These are phyloP conservation scores for Ferrisia virgata DNA, from an alignment of 2,888 invertebrate species.

Conservation along the genomic window DNA sequence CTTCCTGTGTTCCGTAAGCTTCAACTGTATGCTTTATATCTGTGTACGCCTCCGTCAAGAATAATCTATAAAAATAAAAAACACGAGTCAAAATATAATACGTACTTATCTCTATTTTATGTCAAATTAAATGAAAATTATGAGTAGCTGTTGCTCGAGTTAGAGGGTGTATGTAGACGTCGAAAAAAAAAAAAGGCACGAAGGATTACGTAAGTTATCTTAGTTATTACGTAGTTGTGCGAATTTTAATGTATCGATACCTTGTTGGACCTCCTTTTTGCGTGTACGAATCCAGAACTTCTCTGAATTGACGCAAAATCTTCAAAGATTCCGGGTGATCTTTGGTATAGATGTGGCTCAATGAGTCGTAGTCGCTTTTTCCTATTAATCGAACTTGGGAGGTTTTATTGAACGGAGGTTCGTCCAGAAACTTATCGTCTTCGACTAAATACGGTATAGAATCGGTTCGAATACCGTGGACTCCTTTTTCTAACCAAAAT, in stretches of 20 bases:
- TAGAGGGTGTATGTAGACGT: no score
- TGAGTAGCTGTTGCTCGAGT: no score
- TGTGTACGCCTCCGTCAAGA: conserved; percentile 64
- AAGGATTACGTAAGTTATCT: no score
- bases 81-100: no score
- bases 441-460: conserved; percentile 52
- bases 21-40: conserved; percentile 59
- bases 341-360: conserved; percentile 63
- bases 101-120: no score
- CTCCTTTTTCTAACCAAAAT: conserved; percentile 73
- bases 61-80: conserved; percentile 54
- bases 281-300: conserved; percentile 58
- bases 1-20: conserved; percentile 60
- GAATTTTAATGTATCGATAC: conserved; percentile 51
- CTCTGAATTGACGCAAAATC: conserved; percentile 59
- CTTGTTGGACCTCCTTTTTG: conserved; percentile 55
- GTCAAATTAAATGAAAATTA: no score
- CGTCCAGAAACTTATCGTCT: conserved; percentile 56
- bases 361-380: conserved; percentile 54
- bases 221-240: not conserved
- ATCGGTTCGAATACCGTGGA: conserved; percentile 72
- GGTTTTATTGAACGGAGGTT: conserved; percentile 53
- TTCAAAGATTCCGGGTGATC: conserved; percentile 61
- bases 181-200: no score
- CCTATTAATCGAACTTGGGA: not conserved